Base-by-base conservation (phyloP, 1,140 invertebrate genomes). In the Hyles vespertilio region DNA sequence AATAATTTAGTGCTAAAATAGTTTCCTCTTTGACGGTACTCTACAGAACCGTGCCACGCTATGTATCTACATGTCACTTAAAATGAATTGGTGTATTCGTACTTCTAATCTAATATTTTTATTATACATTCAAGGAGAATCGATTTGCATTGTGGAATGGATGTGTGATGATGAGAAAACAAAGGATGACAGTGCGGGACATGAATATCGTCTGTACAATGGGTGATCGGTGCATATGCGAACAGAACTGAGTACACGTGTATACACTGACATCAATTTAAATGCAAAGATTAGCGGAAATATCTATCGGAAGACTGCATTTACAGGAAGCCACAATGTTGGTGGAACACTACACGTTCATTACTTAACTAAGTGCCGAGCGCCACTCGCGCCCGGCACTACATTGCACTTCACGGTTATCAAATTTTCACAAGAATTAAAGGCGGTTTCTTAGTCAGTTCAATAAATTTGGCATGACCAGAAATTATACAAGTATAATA, bases 251-350 rank as follows among this genome's bases (percentile, higher is more conserved):
- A 48, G 57, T 55, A 59, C 34, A 63, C 22, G 22, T 22, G 22
- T 22, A 74, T 65, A 77, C 56, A 69, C 68, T 62, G 72, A 78
- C 71, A 79, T 77, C 69, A 72, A 80, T 73, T 79, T 85, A 86
- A 88, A 88, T 84, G 83, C 83, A 81, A 78, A 72, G 54, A 67
- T 77, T 70, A 87, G 77, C 77, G 77, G 80, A 83, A 84, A 87
- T 75, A 89, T 74, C 81, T 89, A 89, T 85, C 86, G 86, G 86
- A 89, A 89, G 86, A 89, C 86, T 87, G 84, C 74, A 77, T 81
- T 88, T 72, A 79, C 75, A 87, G 86, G 86, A 89, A 89, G 86
- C 84, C 86, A 84, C 82, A 74, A 76, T 78, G 75, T 79, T 80
- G 71, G 72, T 74, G 77, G 79, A 82, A 86, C 80, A 81, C 78